These are phyloP conservation scores for Panagrolaimus sp. DNA, from an alignment of 1,140 invertebrate genomes.

Conservation along the genomic window DNA sequence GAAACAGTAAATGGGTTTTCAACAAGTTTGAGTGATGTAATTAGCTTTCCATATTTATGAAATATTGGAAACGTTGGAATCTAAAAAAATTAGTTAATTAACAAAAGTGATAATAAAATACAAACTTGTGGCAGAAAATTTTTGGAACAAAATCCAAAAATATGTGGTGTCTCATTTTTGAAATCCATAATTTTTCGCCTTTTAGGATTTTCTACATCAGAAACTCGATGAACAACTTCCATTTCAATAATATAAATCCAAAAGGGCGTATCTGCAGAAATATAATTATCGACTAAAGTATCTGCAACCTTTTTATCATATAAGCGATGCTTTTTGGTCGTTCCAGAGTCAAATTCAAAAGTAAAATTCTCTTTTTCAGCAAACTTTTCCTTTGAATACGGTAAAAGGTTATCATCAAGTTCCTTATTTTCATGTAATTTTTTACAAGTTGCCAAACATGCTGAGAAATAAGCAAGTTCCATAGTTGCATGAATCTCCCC, in stretches of 20 bases:
- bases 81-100: slow-evolving; percentile 63
- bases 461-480: too few species aligned
- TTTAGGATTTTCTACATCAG: slow-evolving; percentile 88
- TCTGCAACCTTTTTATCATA: slow-evolving; percentile 79
- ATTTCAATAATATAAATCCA: slow-evolving; percentile 78
- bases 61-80: slow-evolving; percentile 93
- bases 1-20: slow-evolving; percentile 65
- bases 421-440: slow-evolving; percentile 66
- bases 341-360: slow-evolving; percentile 70
- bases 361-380: slow-evolving; percentile 62
- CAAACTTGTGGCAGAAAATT: slow-evolving; percentile 73
- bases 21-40: slow-evolving; percentile 69
- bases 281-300: too few species aligned
- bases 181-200: slow-evolving; percentile 85
- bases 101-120: neutral
- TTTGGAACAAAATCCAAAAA: slow-evolving; percentile 80
- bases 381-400: slow-evolving; percentile 78
- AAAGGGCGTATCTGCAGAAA: slow-evolving; percentile 26
- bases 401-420: slow-evolving; percentile 80
- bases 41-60: slow-evolving; percentile 90
- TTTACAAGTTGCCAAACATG: slow-evolving; percentile 33
- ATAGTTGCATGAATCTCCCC: slow-evolving; percentile 51
- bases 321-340: slow-evolving; percentile 68
- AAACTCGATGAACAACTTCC: slow-evolving; percentile 80
- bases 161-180: slow-evolving; percentile 71